A percentile compares a stretch with the other conserved stretches of the same genome.
These are phyloP conservation scores for Porites divaricata DNA, from an alignment of 92 coral and sea anemone genomes.

Conservation along the genomic window DNA sequence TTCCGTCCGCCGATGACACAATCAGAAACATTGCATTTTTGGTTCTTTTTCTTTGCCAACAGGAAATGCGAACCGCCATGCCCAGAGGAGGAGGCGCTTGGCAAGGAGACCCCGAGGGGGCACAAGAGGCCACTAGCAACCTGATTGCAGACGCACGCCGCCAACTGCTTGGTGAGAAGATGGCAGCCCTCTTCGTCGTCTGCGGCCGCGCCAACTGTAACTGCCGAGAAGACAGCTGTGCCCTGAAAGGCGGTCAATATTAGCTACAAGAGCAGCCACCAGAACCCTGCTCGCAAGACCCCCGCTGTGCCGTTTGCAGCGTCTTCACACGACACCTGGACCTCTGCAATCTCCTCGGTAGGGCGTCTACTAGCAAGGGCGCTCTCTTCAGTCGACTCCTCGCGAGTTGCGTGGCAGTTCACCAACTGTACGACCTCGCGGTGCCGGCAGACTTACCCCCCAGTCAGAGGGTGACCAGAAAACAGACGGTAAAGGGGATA, in stretches of 20 bases:
- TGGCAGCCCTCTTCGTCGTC: background rate
- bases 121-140: no score
- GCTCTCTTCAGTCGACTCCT: background rate
- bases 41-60: no score
- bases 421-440: conserved; percentile 1
- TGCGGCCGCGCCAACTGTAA: background rate
- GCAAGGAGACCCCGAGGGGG: no score
- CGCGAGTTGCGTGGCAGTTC: conserved; percentile 8
- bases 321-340: conserved; percentile 1
- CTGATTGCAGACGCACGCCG: no score
- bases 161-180: no score
- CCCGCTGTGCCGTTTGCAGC: background rate
- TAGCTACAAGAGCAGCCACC: background rate
- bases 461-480: background rate
- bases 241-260: background rate
- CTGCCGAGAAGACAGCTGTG: no score
- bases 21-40: no score
- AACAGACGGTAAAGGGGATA: background rate
- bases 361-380: background rate
- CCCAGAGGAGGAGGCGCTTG: no score
- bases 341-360: conserved; percentile 3
- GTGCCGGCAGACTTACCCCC: background rate
- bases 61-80: no score
- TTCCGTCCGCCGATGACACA: no score
- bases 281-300: background rate